Conservation (phyloP, 2,113 vertebrate species). For the Perognathus longimembris region DNA sequence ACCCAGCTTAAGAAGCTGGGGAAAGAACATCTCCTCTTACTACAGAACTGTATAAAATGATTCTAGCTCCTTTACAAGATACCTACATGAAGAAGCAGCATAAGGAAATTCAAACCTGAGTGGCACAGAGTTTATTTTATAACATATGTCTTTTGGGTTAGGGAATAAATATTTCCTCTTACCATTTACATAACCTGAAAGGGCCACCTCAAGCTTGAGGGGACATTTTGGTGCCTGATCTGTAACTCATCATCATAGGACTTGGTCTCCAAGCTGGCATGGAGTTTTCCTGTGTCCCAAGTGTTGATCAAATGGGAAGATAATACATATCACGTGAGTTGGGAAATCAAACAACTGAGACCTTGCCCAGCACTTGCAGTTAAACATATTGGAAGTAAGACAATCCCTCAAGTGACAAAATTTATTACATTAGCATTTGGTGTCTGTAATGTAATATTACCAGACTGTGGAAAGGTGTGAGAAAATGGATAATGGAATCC, state of each 20-base stretch:
- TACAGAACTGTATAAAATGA: too few species aligned
- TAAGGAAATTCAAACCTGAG: not conserved
- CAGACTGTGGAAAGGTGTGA: not conserved
- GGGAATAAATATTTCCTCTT: conserved; percentile 10
- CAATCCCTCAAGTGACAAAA: not conserved
- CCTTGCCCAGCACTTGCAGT: not conserved
- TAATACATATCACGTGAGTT: not conserved
- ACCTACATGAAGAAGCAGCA: not conserved
- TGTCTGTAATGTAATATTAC: not conserved
- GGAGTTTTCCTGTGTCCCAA: not conserved
- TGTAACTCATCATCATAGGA: not conserved
- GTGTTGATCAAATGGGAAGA: not conserved
- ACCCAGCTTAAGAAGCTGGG: not conserved
- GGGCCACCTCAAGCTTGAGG: not conserved
- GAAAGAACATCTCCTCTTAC: not conserved
- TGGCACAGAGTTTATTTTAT: conserved; percentile 22
- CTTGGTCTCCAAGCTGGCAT: not conserved
- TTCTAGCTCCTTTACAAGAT: not conserved
- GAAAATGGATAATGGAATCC: not conserved
- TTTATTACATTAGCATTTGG: not conserved
- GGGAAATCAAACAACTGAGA: conserved; percentile 1
- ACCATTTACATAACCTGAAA: not conserved
- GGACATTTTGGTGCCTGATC: not conserved
- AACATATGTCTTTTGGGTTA: not conserved
- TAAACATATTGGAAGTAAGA: conserved; percentile 28